phyloP scores from a whole-genome alignment of 2,113 vertebrate genomes.

The Mirounga angustirostris region DNA sequence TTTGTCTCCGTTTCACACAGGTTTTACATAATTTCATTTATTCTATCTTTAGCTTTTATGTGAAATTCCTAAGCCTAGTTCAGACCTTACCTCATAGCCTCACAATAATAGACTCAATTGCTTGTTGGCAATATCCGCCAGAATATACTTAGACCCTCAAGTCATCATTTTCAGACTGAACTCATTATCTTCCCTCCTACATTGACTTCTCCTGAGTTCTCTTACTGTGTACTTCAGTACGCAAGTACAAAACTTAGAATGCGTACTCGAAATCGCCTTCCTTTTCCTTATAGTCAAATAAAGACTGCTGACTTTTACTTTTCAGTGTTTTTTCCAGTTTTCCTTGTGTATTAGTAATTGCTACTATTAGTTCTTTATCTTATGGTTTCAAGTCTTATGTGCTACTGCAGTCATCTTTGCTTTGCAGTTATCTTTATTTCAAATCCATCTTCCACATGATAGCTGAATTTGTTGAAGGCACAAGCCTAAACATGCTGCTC shows the following conservation, averaged over 20 bases:
- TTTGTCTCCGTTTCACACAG: background rate
- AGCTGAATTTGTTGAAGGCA: background rate
- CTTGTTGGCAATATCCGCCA: background rate
- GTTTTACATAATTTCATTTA: background rate
- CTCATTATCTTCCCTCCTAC: background rate
- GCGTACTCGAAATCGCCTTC: background rate
- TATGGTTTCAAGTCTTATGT: background rate
- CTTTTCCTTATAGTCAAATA: background rate
- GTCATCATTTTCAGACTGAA: background rate
- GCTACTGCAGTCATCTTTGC: background rate
- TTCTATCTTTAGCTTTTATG: background rate
- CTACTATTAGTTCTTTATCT: background rate
- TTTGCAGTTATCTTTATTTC: background rate
- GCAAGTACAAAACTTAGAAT: background rate
- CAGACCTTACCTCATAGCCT: background rate
- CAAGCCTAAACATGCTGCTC: background rate
- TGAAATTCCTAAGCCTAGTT: background rate
- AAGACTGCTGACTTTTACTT: background rate
- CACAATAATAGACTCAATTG: background rate
- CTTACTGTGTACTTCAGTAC: background rate
- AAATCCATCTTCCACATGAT: background rate
- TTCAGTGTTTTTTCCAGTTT: background rate
- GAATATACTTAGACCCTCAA: background rate
- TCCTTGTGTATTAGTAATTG: background rate
- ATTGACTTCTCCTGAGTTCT: background rate